Evolutionary conservation across 2,888 invertebrate species (phyloP).

Genomic region (Plutella xylostella): DNA sequence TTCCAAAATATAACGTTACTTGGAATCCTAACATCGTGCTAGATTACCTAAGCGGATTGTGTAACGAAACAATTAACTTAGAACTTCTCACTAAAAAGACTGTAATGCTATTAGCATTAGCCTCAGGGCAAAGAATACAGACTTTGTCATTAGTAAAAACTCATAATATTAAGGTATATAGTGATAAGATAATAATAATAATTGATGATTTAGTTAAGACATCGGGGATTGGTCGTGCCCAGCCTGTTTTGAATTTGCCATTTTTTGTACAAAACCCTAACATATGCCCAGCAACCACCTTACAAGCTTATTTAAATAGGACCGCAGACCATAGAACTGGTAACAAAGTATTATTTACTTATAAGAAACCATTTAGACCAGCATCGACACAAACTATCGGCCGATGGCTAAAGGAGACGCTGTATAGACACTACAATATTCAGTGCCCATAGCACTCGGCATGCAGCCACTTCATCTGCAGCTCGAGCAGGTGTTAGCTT

Average conservation of each 20-base stretch:
- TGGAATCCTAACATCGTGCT: neutral
- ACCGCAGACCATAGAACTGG: no score
- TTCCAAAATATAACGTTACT: constrained; percentile 1
- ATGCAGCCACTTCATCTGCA: neutral
- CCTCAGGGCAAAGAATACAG: neutral
- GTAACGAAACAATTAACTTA: neutral
- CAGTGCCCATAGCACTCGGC: neutral
- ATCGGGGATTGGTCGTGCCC: neutral
- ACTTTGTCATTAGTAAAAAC: neutral
- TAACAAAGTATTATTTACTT: neutral
- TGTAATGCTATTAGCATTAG: neutral
- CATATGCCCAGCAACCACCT: neutral
- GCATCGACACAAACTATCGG: neutral
- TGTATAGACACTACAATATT: neutral
- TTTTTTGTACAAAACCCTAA: neutral
- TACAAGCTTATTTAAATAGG: neutral
- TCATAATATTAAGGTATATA: neutral
- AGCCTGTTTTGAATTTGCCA: neutral
- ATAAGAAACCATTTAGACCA: neutral
- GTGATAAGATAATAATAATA: neutral
- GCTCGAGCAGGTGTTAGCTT: neutral
- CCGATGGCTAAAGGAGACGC: constrained; percentile 1
- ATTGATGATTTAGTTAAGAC: neutral
- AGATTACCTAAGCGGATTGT: neutral
- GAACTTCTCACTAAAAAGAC: neutral